A percentile compares a stretch with the other conserved stretches of the same genome.
Conservation (phyloP, 2,888 invertebrate genomes). For the Polyommatus icarus region DNA sequence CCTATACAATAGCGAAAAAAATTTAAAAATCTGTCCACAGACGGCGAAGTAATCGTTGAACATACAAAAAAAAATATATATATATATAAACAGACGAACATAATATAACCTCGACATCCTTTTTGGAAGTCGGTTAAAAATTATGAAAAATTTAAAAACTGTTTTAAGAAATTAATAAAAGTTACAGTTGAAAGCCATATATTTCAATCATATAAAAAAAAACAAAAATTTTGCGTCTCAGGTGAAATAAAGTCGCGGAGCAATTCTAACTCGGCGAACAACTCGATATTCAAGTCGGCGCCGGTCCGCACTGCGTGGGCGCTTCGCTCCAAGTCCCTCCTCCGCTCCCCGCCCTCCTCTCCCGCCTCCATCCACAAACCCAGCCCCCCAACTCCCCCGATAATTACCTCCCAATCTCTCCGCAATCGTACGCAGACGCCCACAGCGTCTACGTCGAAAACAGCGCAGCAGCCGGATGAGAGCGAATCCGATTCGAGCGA, state of each 20-base stretch:
- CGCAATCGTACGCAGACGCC: constrained; percentile 29
- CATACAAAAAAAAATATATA: too few relatives aligned
- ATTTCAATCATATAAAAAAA: background rate
- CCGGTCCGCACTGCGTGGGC: constrained; percentile 45
- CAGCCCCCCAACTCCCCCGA: background rate
- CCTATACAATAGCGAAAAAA: too few relatives aligned
- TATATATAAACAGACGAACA: too few relatives aligned
- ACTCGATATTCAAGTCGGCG: constrained; percentile 36
- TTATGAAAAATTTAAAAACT: too few relatives aligned
- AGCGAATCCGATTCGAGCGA: background rate
- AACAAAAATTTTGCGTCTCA: constrained; percentile 32
- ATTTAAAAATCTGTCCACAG: too few relatives aligned
- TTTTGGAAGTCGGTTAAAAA: too few relatives aligned
- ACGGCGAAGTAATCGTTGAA: too few relatives aligned
- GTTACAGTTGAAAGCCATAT: background rate
- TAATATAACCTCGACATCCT: too few relatives aligned
- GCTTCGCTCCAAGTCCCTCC: constrained; percentile 35
- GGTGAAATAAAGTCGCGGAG: constrained; percentile 40
- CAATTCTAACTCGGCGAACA: constrained; percentile 14
- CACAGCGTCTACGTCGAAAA: background rate
- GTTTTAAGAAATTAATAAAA: too few relatives aligned
- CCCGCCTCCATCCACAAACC: background rate
- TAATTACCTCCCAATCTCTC: constrained; percentile 15
- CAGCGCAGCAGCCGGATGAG: background rate
- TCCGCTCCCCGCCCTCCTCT: constrained; percentile 28